Evolutionary conservation across 2,797 vertebrate species (phyloP), one percentile per base, ranked within the genome.

Genomic region (Onychomys leucogaster): DNA sequence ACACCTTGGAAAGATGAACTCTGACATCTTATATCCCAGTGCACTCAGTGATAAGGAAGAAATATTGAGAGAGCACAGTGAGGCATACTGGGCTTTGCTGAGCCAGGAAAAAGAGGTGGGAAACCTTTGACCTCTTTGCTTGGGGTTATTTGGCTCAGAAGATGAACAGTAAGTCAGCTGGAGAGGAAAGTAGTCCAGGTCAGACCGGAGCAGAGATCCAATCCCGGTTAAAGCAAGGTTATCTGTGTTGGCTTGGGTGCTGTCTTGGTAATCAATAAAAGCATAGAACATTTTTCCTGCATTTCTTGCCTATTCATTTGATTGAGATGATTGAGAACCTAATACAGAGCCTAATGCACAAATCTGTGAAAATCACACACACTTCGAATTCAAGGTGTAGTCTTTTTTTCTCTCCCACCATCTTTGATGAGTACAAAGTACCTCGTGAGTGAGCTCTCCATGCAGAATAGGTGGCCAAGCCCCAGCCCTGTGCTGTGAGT

Each of bases 61-160:
- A 52, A 43, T 46, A 55, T 17, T 4, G 19, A 83, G 37, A 41
- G 29, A 61, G 69, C 1, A 63, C 3, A 29, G 16, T 8, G 5
- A 67, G 43, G 41, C n/a, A 63, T 81, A 11, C 2, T 82, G 75
- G 37, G 23, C n/a, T 94, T 95, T 93, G 71, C 65, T 57, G 76
- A 94, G 67, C 52, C 65, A 90, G 65, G 65, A 92, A 96, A 34
- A n/a, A 76, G 52, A 94, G 41, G 67, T 43, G n/a, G 61, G 67
- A 83, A 94, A 61, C 67, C 67, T 96, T 65, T 85, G 49, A 85
- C 67, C 17, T 21, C 55, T 89, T 63, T 41, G 2, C 25, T 19
- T 93, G 25, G 75, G 61, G 76, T 90, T 43, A 92, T 67, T 84
- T 59, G 67, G 92, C 49, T 93, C 49, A 89, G 49, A 89, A 82